These are phyloP conservation scores for Podabrus alpinus DNA, from an alignment of 2,888 invertebrate genomes.

Conservation along the genomic window DNA sequence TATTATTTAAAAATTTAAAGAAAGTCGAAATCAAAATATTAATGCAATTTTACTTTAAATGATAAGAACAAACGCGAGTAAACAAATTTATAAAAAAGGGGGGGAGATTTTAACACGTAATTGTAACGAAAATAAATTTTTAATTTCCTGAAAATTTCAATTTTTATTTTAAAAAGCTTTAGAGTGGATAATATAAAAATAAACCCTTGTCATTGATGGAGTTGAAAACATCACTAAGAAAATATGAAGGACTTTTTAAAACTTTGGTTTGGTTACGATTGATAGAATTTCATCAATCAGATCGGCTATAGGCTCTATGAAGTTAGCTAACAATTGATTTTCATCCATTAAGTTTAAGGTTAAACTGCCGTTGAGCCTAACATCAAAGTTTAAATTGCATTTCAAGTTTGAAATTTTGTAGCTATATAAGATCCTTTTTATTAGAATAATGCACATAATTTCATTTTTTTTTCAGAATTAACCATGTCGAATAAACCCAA, in stretches of 20 bases:
- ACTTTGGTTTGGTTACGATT: constrained; percentile 27
- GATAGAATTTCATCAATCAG: constrained; percentile 32
- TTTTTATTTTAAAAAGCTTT: not conserved
- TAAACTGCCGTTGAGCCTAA: constrained; percentile 18
- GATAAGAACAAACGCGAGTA: not conserved
- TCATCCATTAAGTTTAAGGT: constrained; percentile 27
- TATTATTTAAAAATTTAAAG: not conserved
- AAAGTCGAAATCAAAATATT: not conserved
- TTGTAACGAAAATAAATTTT: not conserved
- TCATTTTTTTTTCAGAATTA: not conserved
- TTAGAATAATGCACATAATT: not conserved
- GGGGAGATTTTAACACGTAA: not conserved
- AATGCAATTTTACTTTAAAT: not conserved
- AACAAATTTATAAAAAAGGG: not conserved
- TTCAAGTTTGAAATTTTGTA: not conserved
- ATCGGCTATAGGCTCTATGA: constrained; percentile 27
- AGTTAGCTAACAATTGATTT: constrained; percentile 33
- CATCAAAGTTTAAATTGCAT: constrained; percentile 12
- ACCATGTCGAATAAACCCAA: not conserved
- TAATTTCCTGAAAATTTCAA: not conserved
- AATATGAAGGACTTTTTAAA: not conserved
- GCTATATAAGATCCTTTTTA: not conserved
- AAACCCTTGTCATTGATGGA: not conserved
- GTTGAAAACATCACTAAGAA: not conserved
- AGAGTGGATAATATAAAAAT: not conserved